Base-by-base conservation (phyloP, 2,888 invertebrate genomes). In the Urechis unicinctus region DNA sequence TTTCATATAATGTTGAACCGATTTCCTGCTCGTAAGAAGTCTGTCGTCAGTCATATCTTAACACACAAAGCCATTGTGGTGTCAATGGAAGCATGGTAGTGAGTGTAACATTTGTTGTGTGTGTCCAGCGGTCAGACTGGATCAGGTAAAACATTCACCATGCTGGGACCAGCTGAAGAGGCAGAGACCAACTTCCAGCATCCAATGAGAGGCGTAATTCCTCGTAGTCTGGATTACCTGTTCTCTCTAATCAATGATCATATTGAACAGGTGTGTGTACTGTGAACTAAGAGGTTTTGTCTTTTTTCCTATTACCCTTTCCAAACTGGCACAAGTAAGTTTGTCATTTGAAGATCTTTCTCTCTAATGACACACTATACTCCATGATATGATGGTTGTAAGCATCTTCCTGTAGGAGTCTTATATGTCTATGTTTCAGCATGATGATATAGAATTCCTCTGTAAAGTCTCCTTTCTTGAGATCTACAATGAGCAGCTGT, bases 121-220 rank as follows among this genome's bases (percentile, higher is more conserved):
- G 29, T 49, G 65, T 65, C 30, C 65, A 74, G 73, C 66, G 79
- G 79, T 1, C 78, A 79, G 66, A 79, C 79, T 17, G 79, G 78
- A 1, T 77, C 77, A 25, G 79, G 79, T 3, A 79, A 79, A 61
- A 79, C 79, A 1, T 77, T 73, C 60, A 79, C 78, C 3, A 79
- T 79, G 79, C 55, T 79, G 17, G 79, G 62, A 9, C 74, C 74
- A 3, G 65, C 68, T n/a, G 75, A 74, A 47, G 69, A 72, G 45
- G 43, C 50, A 9, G 68, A 17, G 17, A 67, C 71, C 25, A 69
- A 67, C 51, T 70, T 74, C 48, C 72, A 74, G 55, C 70, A 72
- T 54, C 70, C 70, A 21, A 53, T 65, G 4, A 62, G 74, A 41
- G 79, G 79, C 1, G 67, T 79, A 3, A 78, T 79, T 44, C 79